Conservation (phyloP, 2,888 invertebrate genomes). For the Acanthosepion lycidas region DNA sequence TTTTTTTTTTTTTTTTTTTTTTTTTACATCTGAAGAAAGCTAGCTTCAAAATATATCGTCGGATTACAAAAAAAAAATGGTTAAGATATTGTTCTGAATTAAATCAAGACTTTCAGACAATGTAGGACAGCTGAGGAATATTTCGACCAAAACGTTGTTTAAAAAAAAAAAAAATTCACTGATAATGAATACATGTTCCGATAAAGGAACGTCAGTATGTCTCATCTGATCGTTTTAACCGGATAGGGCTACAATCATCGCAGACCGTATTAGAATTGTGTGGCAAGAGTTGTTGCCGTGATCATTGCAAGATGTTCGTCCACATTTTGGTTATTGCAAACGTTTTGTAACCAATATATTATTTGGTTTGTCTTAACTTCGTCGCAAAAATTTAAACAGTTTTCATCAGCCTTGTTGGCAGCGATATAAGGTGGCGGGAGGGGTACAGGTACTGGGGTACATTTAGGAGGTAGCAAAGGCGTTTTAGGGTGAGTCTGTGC, state of each 20-base stretch:
- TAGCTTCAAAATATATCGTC: too few species aligned
- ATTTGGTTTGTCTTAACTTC: slow-evolving; percentile 23
- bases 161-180: not conserved
- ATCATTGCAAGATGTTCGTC: not conserved
- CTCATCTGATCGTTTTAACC: not conserved
- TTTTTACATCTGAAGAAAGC: too few species aligned
- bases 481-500: not conserved
- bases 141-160: not conserved
- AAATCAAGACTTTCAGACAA: not conserved
- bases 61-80: too few species aligned
- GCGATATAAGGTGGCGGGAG: not conserved
- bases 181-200: not conserved
- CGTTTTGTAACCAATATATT: slow-evolving; percentile 6
- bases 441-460: not conserved
- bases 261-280: not conserved
- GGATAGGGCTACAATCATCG: not conserved
- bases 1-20: too few species aligned
- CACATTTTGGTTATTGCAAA: not conserved
- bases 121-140: not conserved
- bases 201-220: not conserved
- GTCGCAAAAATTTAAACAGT: slow-evolving; percentile 37
- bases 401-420: not conserved
- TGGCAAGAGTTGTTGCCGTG: not conserved
- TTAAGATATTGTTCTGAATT: too few species aligned
- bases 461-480: not conserved